Evolutionary conservation across 64 coral and sea anemone species (phyloP).

Genomic region (Porites australiensis): DNA sequence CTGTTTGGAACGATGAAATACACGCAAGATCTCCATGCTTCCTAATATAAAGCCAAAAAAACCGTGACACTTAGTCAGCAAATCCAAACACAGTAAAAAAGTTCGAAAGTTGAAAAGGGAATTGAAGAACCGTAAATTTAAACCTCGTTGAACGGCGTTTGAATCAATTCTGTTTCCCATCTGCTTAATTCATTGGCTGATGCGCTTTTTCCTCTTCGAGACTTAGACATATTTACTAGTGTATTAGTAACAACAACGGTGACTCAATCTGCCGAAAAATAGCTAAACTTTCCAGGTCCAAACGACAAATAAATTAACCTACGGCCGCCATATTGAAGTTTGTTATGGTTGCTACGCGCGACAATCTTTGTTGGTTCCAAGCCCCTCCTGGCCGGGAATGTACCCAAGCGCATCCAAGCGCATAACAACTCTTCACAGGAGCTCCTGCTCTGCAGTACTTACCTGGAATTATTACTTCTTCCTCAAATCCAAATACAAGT

Average conservation of each 20-base stretch:
- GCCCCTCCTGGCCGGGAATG: background rate
- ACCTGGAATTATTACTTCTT: too few relatives aligned
- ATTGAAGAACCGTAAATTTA: background rate
- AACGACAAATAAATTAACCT: background rate
- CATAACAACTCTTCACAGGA: too few relatives aligned
- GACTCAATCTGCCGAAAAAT: background rate
- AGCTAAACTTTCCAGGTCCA: background rate
- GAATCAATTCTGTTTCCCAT: conserved; percentile 93
- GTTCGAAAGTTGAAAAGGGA: background rate
- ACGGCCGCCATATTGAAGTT: conserved; percentile 97
- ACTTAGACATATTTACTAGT: conserved; percentile 87
- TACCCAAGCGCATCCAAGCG: too few relatives aligned
- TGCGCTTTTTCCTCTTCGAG: conserved; percentile 95
- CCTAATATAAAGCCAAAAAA: conserved; percentile 42
- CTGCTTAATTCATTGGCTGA: conserved; percentile 88
- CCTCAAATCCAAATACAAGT: too few relatives aligned
- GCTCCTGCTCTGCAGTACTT: too few relatives aligned
- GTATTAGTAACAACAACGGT: background rate
- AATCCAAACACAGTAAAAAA: background rate
- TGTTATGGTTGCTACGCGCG: conserved; percentile 91
- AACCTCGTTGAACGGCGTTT: conserved; percentile 95
- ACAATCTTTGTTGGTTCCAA: conserved; percentile 19
- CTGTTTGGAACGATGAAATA: conserved; percentile 86
- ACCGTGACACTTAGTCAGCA: background rate
- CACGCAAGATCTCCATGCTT: conserved; percentile 90